These are phyloP conservation scores for Ptilorrhoa leucosticta DNA, from an alignment of 2,113 vertebrate species.

Conservation along the genomic window DNA sequence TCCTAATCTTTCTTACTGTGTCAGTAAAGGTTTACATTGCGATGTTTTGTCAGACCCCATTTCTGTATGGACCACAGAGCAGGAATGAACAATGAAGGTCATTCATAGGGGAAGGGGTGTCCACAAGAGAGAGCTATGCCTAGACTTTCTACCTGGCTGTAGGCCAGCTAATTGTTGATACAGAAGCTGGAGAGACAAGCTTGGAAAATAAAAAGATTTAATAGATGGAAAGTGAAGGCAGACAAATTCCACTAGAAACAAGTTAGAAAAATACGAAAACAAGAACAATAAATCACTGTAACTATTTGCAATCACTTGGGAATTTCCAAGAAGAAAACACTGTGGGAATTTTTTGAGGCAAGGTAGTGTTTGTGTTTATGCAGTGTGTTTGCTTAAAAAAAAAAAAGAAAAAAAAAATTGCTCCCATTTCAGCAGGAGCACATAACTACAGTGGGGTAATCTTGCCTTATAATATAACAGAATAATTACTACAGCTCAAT, in stretches of 20 bases:
- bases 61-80: neutral
- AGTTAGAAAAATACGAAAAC: neutral
- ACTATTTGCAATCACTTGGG: neutral
- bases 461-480: neutral
- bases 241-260: neutral
- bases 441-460: neutral
- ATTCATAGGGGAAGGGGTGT: accelerated
- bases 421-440: neutral
- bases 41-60: neutral
- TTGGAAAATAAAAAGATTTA: neutral
- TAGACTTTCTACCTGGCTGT: neutral
- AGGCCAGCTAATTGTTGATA: neutral
- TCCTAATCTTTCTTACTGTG: neutral
- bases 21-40: neutral
- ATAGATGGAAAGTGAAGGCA: neutral
- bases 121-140: neutral
- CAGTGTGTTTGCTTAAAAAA: neutral
- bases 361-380: neutral
- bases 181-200: neutral
- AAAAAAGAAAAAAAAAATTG: neutral
- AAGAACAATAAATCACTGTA: neutral
- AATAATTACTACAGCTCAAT: neutral
- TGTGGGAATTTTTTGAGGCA: neutral
- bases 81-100: neutral
- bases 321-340: neutral